phyloP scores from a whole-genome alignment of 2,113 vertebrate genomes.

The Oryzias melastigma region DNA sequence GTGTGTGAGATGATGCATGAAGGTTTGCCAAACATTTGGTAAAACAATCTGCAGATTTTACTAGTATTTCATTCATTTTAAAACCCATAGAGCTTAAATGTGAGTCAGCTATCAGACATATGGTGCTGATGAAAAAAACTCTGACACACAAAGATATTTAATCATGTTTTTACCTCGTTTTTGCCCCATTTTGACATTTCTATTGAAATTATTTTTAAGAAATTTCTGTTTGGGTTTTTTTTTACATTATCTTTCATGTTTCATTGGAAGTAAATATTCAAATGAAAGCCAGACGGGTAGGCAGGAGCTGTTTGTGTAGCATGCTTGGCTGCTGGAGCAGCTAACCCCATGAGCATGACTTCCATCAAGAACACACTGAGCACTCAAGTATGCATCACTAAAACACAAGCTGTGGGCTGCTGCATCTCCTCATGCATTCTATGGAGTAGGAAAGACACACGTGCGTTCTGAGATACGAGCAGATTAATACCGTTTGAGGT shows the following conservation, averaged over 20 bases:
- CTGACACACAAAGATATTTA: no score
- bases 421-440: slow-evolving; percentile 8
- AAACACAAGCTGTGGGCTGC: slow-evolving; percentile 40
- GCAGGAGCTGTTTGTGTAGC: slow-evolving; percentile 32
- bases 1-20: no score
- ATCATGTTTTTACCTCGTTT: no score
- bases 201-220: no score
- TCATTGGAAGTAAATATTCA: background rate
- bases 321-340: slow-evolving; percentile 60
- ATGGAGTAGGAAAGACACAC: slow-evolving; percentile 9
- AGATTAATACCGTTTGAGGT: background rate
- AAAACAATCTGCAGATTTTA: slow-evolving; percentile 28
- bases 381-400: slow-evolving; percentile 45
- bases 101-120: no score
- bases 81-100: no score
- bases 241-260: no score
- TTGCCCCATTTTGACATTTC: no score
- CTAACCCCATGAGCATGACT: slow-evolving; percentile 52
- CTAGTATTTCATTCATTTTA: background rate
- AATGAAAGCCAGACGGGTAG: slow-evolving; percentile 2
- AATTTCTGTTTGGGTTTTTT: no score
- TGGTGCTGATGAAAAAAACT: no score
- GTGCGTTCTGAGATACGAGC: background rate
- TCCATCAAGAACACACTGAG: slow-evolving; percentile 46
- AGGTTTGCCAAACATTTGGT: slow-evolving; percentile 41